These are phyloP conservation scores for Acromyrmex heyeri DNA, from an alignment of 1,140 invertebrate species.

Conservation along the genomic window DNA sequence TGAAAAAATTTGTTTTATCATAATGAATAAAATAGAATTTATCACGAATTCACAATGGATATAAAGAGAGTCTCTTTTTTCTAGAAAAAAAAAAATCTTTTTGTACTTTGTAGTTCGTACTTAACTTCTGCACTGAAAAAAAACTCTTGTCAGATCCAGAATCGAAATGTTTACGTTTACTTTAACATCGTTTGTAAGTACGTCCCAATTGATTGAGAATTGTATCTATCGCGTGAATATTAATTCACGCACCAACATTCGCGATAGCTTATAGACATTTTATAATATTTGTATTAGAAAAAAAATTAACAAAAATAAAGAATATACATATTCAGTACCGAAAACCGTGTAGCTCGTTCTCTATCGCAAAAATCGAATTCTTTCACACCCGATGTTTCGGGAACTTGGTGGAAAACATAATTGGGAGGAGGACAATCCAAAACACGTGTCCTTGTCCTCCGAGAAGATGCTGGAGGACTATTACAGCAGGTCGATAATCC, in stretches of 20 bases:
- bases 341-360: not conserved
- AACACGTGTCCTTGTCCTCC: constrained; percentile 52
- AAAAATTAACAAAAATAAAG: not conserved
- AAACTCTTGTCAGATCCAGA: too few relatives aligned
- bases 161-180: too few relatives aligned
- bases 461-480: constrained; percentile 42
- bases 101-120: too few relatives aligned
- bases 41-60: not conserved
- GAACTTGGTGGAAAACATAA: constrained; percentile 47
- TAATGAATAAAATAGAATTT: not conserved
- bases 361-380: constrained; percentile 14
- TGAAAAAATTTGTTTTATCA: not conserved
- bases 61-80: not conserved
- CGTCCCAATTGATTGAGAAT: too few relatives aligned
- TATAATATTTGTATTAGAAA: too few relatives aligned
- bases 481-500: constrained; percentile 63
- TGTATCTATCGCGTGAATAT: too few relatives aligned
- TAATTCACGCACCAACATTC: too few relatives aligned
- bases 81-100: too few relatives aligned
- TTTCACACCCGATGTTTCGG: constrained; percentile 16
- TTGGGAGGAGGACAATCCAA: constrained; percentile 43
- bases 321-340: too few relatives aligned
- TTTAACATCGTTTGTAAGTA: too few relatives aligned
- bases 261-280: too few relatives aligned
- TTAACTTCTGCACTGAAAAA: too few relatives aligned